These are phyloP conservation scores for Chalcis sispes DNA, from an alignment of 2,888 invertebrate genomes.

Conservation along the genomic window DNA sequence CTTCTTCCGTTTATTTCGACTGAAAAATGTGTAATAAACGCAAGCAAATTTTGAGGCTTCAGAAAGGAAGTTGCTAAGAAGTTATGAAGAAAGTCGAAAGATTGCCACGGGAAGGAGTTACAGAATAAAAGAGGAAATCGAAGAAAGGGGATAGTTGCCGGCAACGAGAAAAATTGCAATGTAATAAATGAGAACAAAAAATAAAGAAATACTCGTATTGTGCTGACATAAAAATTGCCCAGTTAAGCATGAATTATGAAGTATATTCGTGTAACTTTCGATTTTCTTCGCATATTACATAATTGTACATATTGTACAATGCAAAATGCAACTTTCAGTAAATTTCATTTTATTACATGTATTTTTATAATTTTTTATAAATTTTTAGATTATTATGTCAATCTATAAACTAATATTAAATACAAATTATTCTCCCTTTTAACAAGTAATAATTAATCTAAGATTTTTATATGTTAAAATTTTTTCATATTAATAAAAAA, in stretches of 20 bases:
- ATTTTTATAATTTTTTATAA: too few species aligned
- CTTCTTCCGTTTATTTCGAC: conserved; percentile 39
- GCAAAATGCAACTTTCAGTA: too few species aligned
- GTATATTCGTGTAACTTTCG: background rate
- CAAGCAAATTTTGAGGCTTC: conserved; percentile 51
- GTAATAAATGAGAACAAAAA: conserved; percentile 36
- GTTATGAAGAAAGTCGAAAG: background rate
- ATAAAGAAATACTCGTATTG: conserved; percentile 1
- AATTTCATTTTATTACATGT: too few species aligned
- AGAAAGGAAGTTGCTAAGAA: conserved; percentile 17
- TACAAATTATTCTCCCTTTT: too few species aligned
- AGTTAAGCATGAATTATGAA: conserved; percentile 7
- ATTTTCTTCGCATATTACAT: conserved; percentile 25
- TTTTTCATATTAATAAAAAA: too few species aligned
- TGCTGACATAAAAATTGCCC: background rate
- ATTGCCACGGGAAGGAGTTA: background rate
- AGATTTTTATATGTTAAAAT: too few species aligned
- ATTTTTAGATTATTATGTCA: too few species aligned
- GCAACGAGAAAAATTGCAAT: conserved; percentile 15
- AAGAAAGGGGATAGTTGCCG: conserved; percentile 23
- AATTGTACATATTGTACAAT: too few species aligned
- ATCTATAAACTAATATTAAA: too few species aligned
- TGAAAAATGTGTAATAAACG: background rate
- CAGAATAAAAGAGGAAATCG: conserved; percentile 9
- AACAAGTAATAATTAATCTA: too few species aligned